phyloP scores from a whole-genome alignment of 2,888 invertebrate species.

The Trypoxylon attenuatum region DNA sequence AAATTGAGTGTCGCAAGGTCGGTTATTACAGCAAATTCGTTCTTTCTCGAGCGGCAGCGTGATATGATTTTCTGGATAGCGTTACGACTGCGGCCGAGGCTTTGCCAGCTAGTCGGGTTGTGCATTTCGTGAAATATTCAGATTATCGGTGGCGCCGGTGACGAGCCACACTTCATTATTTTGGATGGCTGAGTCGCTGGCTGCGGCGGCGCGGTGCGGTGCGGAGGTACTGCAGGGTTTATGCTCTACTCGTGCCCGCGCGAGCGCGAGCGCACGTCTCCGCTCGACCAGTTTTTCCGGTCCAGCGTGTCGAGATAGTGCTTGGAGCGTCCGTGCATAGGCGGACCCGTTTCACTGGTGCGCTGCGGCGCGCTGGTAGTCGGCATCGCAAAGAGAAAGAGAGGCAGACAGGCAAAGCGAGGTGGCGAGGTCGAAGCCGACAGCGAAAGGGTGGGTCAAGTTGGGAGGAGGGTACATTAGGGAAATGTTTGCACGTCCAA shows the following conservation, averaged over 20 bases:
- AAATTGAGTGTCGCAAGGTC: conserved; percentile 16
- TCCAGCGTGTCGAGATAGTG: conserved; percentile 17
- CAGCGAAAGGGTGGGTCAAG: conserved; percentile 11
- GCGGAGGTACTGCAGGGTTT: background rate
- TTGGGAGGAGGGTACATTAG: conserved; percentile 53
- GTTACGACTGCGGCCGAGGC: conserved; percentile 9
- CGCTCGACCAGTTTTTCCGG: conserved; percentile 20
- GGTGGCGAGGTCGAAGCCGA: conserved; percentile 8
- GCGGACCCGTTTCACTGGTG: no score
- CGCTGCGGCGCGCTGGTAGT: no score
- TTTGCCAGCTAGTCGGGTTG: background rate
- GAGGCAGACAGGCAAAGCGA: conserved; percentile 14
- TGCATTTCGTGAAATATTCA: conserved; percentile 64
- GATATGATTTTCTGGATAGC: conserved; percentile 33
- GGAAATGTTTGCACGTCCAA: conserved; percentile 60
- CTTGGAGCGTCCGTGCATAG: conserved; percentile 4
- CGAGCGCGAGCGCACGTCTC: conserved; percentile 8
- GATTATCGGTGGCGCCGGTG: conserved; percentile 49
- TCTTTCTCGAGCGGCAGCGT: conserved; percentile 22
- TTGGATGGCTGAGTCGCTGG: conserved; percentile 34
- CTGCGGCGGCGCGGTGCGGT: background rate
- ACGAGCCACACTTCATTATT: conserved; percentile 61
- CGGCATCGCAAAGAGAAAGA: no score
- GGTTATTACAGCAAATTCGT: conserved; percentile 43
- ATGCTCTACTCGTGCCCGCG: conserved; percentile 1